phyloP scores from a whole-genome alignment of 1,140 invertebrate species.

The Harpegnathos saltator region DNA sequence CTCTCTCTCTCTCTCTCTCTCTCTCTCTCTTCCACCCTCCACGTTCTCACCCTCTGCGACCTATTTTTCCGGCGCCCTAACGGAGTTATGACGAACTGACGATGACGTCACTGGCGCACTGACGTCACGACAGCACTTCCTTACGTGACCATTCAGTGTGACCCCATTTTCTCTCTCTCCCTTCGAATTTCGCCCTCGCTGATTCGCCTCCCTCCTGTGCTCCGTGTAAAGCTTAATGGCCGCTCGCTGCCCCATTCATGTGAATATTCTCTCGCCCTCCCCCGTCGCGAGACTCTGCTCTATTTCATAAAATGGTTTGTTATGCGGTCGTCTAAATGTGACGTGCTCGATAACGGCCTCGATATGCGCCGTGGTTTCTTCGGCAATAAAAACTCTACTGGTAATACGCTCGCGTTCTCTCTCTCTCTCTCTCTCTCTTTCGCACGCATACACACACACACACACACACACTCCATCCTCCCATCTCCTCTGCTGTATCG shows the following conservation, averaged over 20 bases:
- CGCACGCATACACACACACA: too few relatives aligned
- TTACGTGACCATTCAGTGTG: slow-evolving; percentile 76
- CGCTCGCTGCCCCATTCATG: slow-evolving; percentile 82
- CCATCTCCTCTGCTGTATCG: not conserved
- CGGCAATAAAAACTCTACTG: not conserved
- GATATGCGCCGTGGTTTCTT: slow-evolving; percentile 1
- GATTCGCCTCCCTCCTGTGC: not conserved
- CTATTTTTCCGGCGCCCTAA: slow-evolving; percentile 59
- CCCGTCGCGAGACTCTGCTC: slow-evolving; percentile 11
- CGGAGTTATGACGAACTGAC: slow-evolving; percentile 66
- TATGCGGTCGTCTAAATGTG: slow-evolving; percentile 30
- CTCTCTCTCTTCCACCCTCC: not conserved
- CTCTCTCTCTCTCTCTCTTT: too few relatives aligned
- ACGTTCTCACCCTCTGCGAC: slow-evolving; percentile 40
- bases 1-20: not conserved
- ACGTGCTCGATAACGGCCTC: not conserved
- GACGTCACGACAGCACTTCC: slow-evolving; percentile 73
- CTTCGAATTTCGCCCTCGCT: slow-evolving; percentile 43
- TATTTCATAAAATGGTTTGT: slow-evolving; percentile 49
- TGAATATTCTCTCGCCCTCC: slow-evolving; percentile 73
- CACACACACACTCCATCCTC: too few relatives aligned
- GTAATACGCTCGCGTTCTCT: not conserved
- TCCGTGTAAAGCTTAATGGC: slow-evolving; percentile 79
- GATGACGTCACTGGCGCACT: slow-evolving; percentile 78
- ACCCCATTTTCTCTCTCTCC: slow-evolving; percentile 72